Evolutionary conservation across 2,113 vertebrate species (phyloP).

Genomic region (Laterallus jamaicensis): DNA sequence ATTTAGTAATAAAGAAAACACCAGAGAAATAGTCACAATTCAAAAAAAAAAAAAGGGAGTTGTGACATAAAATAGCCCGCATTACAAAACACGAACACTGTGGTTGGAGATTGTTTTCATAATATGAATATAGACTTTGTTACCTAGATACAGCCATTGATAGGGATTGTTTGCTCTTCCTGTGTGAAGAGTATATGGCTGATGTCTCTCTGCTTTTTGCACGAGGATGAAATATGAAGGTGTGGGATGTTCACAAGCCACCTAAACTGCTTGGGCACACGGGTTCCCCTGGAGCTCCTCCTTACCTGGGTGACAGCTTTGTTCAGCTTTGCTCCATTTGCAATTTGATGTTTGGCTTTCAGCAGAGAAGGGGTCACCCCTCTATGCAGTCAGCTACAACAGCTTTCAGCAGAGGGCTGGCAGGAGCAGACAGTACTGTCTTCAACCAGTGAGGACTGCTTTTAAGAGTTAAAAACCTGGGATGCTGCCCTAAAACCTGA

Average conservation of each 20-base stretch:
- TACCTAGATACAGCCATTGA: neutral
- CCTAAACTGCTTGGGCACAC: neutral
- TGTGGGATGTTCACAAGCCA: neutral
- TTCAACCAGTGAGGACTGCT: neutral
- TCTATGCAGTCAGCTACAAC: neutral
- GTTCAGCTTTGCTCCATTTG: neutral
- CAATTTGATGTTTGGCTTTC: neutral
- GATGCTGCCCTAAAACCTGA: neutral
- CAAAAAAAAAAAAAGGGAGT: neutral
- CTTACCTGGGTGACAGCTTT: neutral
- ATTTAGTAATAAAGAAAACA: neutral
- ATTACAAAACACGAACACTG: neutral
- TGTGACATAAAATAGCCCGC: neutral
- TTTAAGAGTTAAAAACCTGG: neutral
- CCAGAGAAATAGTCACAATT: neutral
- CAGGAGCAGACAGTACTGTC: neutral
- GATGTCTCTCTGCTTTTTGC: neutral
- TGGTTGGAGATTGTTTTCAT: neutral
- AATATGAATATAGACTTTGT: neutral
- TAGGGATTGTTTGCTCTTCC: neutral
- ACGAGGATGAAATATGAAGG: neutral
- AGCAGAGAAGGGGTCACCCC: neutral
- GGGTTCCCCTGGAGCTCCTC: neutral
- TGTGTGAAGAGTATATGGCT: neutral
- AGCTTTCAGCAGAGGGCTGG: neutral